These are phyloP conservation scores for Dendronephthya gigantea DNA, from an alignment of 64 coral and sea anemone genomes.

Conservation along the genomic window DNA sequence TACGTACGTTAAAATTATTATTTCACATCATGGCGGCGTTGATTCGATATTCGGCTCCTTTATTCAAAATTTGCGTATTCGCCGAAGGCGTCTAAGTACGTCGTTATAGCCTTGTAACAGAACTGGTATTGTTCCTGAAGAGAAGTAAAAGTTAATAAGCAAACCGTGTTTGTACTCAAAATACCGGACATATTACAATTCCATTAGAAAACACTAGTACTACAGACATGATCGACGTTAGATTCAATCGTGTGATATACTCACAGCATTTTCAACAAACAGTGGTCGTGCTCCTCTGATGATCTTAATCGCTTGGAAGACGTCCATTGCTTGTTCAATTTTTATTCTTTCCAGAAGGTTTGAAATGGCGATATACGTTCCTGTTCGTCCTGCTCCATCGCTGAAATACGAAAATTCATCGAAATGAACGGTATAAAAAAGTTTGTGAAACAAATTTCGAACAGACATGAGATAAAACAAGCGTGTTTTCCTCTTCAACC, in stretches of 20 bases:
- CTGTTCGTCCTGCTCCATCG: neutral
- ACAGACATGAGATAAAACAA: too few relatives aligned
- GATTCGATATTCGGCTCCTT: neutral
- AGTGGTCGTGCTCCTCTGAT: neutral
- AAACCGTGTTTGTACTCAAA: neutral
- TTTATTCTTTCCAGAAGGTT: neutral
- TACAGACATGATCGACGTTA: neutral
- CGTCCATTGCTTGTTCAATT: conserved; percentile 1
- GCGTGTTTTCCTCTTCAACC: too few relatives aligned
- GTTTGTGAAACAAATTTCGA: too few relatives aligned
- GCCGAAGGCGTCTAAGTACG: neutral
- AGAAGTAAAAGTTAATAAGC: neutral
- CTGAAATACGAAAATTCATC: neutral
- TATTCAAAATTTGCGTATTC: neutral
- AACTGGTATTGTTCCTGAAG: neutral
- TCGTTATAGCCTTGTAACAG: neutral
- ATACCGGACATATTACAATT: neutral
- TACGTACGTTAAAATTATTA: too few relatives aligned
- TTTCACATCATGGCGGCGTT: too few relatives aligned
- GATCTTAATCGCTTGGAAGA: neutral
- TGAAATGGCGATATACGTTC: neutral
- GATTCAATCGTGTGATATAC: neutral
- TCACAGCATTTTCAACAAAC: conserved; percentile 8
- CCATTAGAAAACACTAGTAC: neutral
- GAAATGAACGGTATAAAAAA: too few relatives aligned